phyloP scores from a whole-genome alignment of 1,140 invertebrate genomes.

The Dermatophagoides farinae region DNA sequence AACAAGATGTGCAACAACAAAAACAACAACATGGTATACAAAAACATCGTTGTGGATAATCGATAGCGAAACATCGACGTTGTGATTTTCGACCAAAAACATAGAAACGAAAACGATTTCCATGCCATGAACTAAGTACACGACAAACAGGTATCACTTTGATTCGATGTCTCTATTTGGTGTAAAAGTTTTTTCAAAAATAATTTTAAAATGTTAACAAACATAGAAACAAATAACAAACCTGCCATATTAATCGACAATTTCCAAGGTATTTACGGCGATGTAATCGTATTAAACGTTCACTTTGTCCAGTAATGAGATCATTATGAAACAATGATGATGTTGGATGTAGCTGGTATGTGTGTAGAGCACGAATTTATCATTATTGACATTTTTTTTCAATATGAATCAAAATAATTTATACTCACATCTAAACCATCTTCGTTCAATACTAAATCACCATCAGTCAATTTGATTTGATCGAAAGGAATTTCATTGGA shows the following conservation, averaged over 20 bases:
- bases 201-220: no score
- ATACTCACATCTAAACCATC: not conserved
- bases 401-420: not conserved
- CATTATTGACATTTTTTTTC: not conserved
- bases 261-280: not conserved
- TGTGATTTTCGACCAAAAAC: conserved; percentile 33
- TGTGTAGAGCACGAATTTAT: not conserved
- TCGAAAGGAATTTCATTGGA: not conserved
- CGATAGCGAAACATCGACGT: conserved; percentile 27
- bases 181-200: no score
- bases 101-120: conserved; percentile 27
- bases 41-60: conserved; percentile 31
- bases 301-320: not conserved
- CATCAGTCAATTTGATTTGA: not conserved
- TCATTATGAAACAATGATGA: not conserved
- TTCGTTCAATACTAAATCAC: not conserved
- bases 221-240: no score
- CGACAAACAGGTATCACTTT: conserved; percentile 20
- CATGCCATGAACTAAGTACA: conserved; percentile 30
- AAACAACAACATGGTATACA: conserved; percentile 32
- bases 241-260: not conserved
- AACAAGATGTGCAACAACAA: no score
- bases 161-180: conserved; percentile 19
- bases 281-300: not conserved
- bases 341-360: not conserved